phyloP scores from a whole-genome alignment of 1,140 invertebrate genomes.

The Callitettix versicolor region DNA sequence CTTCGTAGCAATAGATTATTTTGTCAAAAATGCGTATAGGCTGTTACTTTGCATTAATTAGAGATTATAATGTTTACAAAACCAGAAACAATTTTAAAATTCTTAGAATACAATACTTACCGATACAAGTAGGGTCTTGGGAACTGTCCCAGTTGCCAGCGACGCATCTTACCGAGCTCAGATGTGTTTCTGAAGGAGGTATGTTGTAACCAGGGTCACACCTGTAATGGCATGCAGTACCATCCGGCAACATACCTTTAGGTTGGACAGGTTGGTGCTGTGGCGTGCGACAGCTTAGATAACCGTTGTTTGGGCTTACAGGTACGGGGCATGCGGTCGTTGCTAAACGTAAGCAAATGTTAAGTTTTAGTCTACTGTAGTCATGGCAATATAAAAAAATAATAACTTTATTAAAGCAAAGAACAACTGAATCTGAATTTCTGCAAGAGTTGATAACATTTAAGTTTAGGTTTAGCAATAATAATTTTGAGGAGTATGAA shows the following conservation, averaged over 20 bases:
- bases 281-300: conserved; percentile 3
- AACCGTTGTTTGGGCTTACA: background rate
- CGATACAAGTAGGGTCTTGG: conserved; percentile 4
- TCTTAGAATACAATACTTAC: too few species aligned
- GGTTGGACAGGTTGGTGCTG: background rate
- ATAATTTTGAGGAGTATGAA: background rate
- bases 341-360: background rate
- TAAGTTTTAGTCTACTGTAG: background rate
- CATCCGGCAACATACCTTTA: background rate
- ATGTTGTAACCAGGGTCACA: conserved; percentile 2
- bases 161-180: background rate
- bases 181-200: background rate
- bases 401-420: background rate
- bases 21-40: too few species aligned
- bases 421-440: too few species aligned
- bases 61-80: too few species aligned
- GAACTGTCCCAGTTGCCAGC: background rate
- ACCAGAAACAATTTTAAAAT: too few species aligned
- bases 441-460: too few species aligned
- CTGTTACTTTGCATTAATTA: too few species aligned
- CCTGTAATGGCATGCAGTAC: background rate
- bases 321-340: background rate
- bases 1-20: too few species aligned
- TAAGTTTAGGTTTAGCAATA: too few species aligned
- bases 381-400: background rate